These are phyloP conservation scores for Toxotes jaculatrix DNA, from an alignment of 2,113 vertebrate species.

Conservation along the genomic window DNA sequence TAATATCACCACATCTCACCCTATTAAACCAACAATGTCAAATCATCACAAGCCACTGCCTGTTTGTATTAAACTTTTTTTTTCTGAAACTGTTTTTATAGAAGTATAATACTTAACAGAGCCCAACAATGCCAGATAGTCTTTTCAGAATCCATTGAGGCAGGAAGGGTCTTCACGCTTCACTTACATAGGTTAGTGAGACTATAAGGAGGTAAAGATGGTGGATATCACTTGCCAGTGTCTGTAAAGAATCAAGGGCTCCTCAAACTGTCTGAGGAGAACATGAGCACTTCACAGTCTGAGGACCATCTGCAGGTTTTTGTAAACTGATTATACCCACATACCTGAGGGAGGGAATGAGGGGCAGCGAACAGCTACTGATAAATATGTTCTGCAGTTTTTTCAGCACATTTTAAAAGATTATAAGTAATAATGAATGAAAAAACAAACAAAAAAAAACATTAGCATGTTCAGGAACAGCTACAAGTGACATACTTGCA, in stretches of 20 bases:
- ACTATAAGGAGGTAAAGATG: background rate
- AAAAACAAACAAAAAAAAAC: background rate
- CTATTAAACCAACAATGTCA: background rate
- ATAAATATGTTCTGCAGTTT: background rate
- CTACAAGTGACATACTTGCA: background rate
- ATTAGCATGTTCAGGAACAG: background rate
- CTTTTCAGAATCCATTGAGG: background rate
- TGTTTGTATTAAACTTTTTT: background rate
- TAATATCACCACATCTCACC: too few relatives aligned
- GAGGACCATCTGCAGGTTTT: constrained; percentile 2
- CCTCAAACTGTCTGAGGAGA: constrained; percentile 26
- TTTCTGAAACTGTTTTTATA: background rate
- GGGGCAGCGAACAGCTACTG: background rate
- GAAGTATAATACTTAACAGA: background rate
- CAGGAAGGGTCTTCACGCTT: too few relatives aligned
- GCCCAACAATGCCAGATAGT: too few relatives aligned
- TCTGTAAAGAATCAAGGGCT: constrained; percentile 20
- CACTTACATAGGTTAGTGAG: background rate
- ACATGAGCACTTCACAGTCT: background rate
- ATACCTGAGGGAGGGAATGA: background rate
- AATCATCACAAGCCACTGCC: background rate
- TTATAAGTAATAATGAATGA: background rate
- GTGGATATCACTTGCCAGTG: background rate
- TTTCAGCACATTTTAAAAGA: too few relatives aligned
- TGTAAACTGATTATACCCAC: constrained; percentile 3